Conservation (phyloP, 2,888 invertebrate genomes). For the Amiota minor region DNA sequence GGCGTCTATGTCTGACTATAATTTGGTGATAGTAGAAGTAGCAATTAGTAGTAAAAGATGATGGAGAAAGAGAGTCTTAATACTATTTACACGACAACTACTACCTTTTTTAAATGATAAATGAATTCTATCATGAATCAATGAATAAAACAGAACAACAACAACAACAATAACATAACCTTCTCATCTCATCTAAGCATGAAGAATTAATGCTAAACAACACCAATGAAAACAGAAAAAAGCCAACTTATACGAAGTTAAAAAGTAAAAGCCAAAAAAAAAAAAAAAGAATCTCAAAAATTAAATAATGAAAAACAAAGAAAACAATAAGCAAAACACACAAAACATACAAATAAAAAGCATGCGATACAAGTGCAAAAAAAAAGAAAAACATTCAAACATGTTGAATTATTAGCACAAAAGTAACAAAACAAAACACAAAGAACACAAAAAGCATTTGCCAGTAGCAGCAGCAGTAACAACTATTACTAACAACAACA, state of each 20-base stretch:
- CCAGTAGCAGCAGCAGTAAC: not conserved
- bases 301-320: conserved; percentile 38
- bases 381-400: conserved; percentile 25
- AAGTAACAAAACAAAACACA: not conserved
- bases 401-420: conserved; percentile 23
- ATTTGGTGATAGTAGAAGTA: too few species aligned
- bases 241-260: not conserved
- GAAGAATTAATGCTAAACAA: too few species aligned
- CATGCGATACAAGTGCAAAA: not conserved
- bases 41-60: too few species aligned
- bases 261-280: conserved; percentile 36
- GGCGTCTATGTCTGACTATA: too few species aligned
- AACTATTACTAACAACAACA: not conserved
- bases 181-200: too few species aligned
- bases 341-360: conserved; percentile 28
- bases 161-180: too few species aligned
- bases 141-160: too few species aligned
- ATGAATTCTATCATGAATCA: conserved; percentile 45
- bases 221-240: too few species aligned
- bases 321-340: conserved; percentile 35
- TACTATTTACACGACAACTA: too few species aligned
- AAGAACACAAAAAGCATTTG: not conserved
- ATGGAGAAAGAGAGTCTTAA: too few species aligned
- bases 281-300: conserved; percentile 34
- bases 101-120: conserved; percentile 45